These are phyloP conservation scores for Phaetusa simplex DNA, from an alignment of 2,113 vertebrate species.

Conservation along the genomic window DNA sequence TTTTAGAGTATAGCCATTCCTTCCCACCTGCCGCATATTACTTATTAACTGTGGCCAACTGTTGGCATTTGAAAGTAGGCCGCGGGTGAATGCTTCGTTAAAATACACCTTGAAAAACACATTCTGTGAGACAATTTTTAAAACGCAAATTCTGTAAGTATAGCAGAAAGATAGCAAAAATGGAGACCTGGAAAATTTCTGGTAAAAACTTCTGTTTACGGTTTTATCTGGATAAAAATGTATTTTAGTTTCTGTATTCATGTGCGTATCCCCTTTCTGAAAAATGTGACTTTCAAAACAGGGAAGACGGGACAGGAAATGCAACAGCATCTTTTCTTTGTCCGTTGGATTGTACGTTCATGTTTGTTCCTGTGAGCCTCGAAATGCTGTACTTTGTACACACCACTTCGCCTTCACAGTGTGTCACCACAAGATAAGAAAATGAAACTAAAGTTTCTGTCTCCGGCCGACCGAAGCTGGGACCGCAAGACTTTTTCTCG, in stretches of 20 bases:
- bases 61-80: not conserved
- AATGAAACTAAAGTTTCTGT: not conserved
- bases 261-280: not conserved
- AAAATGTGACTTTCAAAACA: not conserved
- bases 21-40: accelerated
- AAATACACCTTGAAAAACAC: not conserved
- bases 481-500: not conserved
- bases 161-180: not conserved
- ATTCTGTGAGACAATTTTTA: not conserved
- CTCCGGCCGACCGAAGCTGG: not conserved
- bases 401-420: not conserved
- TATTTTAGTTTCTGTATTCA: accelerated
- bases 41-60: not conserved
- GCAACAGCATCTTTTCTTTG: not conserved
- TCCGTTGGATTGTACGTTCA: accelerated
- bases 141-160: not conserved
- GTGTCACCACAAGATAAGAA: not conserved
- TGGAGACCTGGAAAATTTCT: not conserved
- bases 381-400: not conserved
- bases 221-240: not conserved
- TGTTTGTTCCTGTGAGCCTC: not conserved
- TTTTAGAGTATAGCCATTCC: not conserved
- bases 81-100: not conserved
- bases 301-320: not conserved
- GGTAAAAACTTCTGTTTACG: not conserved